These are phyloP conservation scores for Aurelia coerulea DNA, from an alignment of 30 jellyfish, hydroid and myxozoan species.

Conservation along the genomic window DNA sequence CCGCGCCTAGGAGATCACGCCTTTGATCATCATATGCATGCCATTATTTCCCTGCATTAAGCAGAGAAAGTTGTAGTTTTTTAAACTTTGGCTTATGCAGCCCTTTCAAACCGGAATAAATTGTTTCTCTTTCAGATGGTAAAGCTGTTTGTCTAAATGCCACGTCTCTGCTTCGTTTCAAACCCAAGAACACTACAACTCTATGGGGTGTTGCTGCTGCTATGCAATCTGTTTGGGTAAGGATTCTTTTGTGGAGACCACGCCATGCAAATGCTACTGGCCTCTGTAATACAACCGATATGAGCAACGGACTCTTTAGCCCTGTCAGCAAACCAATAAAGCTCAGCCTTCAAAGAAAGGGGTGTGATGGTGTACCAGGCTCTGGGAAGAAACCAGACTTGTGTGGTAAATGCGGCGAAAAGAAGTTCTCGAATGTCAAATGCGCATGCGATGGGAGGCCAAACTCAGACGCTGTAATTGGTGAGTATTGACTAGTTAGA, in stretches of 20 bases:
- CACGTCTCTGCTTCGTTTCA: slow-evolving; percentile 10
- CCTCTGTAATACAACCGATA: slow-evolving; percentile 33
- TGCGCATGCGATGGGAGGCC: slow-evolving; percentile 44
- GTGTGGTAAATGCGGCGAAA: slow-evolving; percentile 46
- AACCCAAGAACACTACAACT: slow-evolving; percentile 28
- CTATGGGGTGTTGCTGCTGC: slow-evolving; percentile 45
- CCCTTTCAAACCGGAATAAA: too few species aligned
- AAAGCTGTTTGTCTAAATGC: slow-evolving; percentile 3
- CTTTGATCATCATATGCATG: too few species aligned
- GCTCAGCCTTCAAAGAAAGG: slow-evolving; percentile 38
- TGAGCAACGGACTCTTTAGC: background rate
- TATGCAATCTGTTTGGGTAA: slow-evolving; percentile 20
- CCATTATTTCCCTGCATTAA: too few species aligned
- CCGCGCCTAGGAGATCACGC: too few species aligned
- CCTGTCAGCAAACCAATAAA: slow-evolving; percentile 29
- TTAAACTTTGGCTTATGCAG: too few species aligned
- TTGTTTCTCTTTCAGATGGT: slow-evolving; percentile 6
- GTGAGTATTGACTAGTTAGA: background rate
- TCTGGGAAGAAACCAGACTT: slow-evolving; percentile 27
- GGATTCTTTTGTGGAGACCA: slow-evolving; percentile 12
- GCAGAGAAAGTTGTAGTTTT: too few species aligned
- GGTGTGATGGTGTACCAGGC: slow-evolving; percentile 57
- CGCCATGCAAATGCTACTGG: slow-evolving; percentile 11
- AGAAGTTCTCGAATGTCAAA: slow-evolving; percentile 4
- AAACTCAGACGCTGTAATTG: slow-evolving; percentile 37